These are phyloP conservation scores for Mola mola DNA, from an alignment of 2,113 vertebrate species.

Conservation along the genomic window DNA sequence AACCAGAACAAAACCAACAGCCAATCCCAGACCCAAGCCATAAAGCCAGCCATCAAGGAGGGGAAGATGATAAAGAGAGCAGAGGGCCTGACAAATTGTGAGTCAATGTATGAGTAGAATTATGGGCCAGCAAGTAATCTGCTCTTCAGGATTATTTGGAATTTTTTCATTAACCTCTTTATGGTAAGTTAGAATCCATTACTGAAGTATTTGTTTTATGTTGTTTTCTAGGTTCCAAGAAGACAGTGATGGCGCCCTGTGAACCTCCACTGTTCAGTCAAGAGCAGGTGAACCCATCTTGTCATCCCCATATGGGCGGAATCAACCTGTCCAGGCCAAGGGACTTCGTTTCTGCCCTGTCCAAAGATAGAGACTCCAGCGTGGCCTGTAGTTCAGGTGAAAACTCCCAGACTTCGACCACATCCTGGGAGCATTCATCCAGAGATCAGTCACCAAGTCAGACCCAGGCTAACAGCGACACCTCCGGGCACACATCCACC, in stretches of 20 bases:
- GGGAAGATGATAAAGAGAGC: not conserved
- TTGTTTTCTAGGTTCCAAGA: constrained; percentile 49
- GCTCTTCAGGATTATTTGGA: too few relatives aligned
- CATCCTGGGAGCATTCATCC: not conserved
- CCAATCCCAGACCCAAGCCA: constrained; percentile 9
- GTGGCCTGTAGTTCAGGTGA: not conserved
- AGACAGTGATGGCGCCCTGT: constrained; percentile 11
- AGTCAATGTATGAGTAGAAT: not conserved
- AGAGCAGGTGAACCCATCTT: constrained; percentile 70
- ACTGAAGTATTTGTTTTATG: constrained; percentile 1
- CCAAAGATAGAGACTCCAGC: constrained; percentile 17
- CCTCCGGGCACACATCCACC: not conserved
- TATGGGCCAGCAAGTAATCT: too few relatives aligned
- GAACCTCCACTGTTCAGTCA: constrained; percentile 73
- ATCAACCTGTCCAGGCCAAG: constrained; percentile 72
- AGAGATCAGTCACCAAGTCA: not conserved
- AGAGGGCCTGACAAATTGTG: constrained; percentile 33
- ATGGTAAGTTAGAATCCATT: not conserved
- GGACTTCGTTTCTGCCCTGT: constrained; percentile 59
- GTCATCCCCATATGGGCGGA: constrained; percentile 79
- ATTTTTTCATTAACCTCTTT: too few relatives aligned
- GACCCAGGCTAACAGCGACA: not conserved
- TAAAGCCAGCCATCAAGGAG: constrained; percentile 8
- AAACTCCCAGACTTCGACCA: not conserved
- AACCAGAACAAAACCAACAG: constrained; percentile 10